Conservation (phyloP, 1,140 invertebrate genomes). For the Anagrus nilaparvatae region DNA sequence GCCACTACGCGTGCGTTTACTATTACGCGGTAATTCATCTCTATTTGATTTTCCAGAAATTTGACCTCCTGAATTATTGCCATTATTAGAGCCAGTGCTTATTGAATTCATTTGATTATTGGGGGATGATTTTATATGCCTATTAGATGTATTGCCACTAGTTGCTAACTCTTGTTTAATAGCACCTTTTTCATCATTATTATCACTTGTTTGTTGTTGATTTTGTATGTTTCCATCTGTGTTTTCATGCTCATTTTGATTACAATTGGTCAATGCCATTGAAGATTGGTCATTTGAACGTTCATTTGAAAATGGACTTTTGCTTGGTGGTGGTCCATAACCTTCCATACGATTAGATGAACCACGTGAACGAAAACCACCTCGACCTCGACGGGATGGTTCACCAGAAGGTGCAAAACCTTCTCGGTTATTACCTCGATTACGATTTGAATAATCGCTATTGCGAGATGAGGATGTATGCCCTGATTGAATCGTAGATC, state of each 20-base stretch:
- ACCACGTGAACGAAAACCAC: conserved; percentile 47
- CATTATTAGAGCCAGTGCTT: conserved; percentile 14
- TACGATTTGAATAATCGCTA: too few relatives aligned
- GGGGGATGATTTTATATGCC: conserved; percentile 35
- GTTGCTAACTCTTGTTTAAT: conserved; percentile 56
- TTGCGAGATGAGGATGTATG: not conserved
- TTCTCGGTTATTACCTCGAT: conserved; percentile 33
- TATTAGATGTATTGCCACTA: conserved; percentile 52
- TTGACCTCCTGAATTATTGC: conserved; percentile 21
- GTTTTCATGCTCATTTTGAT: conserved; percentile 37
- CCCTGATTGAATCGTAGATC: not conserved
- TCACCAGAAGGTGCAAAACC: conserved; percentile 72
- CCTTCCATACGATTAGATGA: conserved; percentile 49
- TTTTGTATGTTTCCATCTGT: conserved; percentile 26
- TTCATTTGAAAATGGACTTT: conserved; percentile 55
- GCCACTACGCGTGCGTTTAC: conserved; percentile 33
- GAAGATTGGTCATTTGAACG: conserved; percentile 28
- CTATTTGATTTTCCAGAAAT: too few relatives aligned
- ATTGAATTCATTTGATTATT: conserved; percentile 18
- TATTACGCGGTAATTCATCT: conserved; percentile 9
- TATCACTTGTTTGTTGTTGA: conserved; percentile 37
- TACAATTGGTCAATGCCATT: conserved; percentile 18
- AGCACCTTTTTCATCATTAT: conserved; percentile 55
- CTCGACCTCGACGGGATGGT: conserved; percentile 66
- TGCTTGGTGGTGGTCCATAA: conserved; percentile 64